phyloP scores from a whole-genome alignment of 2,113 vertebrate species.

The Callochromis pleurospilus region DNA sequence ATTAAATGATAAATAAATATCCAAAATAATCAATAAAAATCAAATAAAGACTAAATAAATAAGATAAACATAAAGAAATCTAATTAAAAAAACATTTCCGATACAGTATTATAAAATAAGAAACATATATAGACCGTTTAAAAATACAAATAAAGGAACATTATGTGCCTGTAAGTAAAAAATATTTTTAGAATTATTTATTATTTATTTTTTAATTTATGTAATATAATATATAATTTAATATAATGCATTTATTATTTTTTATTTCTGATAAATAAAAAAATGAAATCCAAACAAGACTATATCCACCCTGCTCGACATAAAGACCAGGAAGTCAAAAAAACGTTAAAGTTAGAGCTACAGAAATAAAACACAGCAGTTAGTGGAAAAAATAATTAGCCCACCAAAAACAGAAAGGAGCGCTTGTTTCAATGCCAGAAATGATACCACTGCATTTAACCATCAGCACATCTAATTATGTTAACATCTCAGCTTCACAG shows the following conservation, averaged over 20 bases:
- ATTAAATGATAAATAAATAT: background rate
- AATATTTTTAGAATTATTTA: background rate
- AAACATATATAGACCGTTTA: background rate
- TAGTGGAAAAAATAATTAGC: background rate
- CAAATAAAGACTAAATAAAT: background rate
- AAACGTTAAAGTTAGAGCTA: background rate
- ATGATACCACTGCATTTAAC: background rate
- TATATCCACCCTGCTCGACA: background rate
- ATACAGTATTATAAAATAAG: background rate
- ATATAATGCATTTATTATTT: background rate
- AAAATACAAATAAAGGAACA: background rate
- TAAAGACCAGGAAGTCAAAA: background rate
- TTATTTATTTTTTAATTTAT: background rate
- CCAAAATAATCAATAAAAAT: background rate
- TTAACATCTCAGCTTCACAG: background rate
- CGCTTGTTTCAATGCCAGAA: background rate
- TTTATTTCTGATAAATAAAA: background rate
- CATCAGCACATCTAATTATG: background rate
- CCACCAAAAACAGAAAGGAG: background rate
- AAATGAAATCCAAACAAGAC: background rate
- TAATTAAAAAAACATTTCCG: background rate
- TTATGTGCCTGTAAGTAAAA: background rate
- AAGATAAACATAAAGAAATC: background rate
- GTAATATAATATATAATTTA: background rate
- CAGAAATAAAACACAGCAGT: background rate